Base-by-base conservation (phyloP, 30 jellyfish, hydroid and myxozoan species). In the Aurelia aurita complex sp. Pacific region DNA sequence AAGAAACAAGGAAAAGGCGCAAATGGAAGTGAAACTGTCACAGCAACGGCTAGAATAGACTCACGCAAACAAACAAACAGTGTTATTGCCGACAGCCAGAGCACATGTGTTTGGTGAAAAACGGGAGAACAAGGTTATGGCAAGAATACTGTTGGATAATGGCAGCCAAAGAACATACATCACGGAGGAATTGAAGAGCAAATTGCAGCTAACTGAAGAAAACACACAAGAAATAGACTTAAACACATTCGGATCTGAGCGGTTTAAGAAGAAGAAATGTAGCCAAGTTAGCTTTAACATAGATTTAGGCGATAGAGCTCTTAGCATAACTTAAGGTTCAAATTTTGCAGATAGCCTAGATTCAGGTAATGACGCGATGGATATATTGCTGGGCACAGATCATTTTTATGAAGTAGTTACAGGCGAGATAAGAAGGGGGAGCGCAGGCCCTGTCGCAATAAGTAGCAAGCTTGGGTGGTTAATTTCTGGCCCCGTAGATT, bases 371-470 rank as follows among this genome's bases (percentile, higher is more conserved):
- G 59, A 77, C 46, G 62, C 19, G 51, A 62, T 77, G 61, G 88
- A 62, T 2, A 36, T 77, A 13, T 23, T 23, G 29, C 29, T 23
- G 29, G 29, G 29, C 29, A 23, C 29, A 23, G 29, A 23, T 23
- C 29, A n/a, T 42, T 69, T 18, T 82, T 82, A 82, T 40, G 69
- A 64, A 50, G 10, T 69, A 10, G 86, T 82, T 13, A 40, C 74
- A 43, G 91, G 91, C 40, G 69, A 61, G 16, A 29, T 65, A 35
- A 80, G 69, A 19, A 80, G 42, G 69, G 86, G 80, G 7, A 64
- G 53, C 10, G 23, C 91, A 12, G 85, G 86, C 18, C 80, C 80
- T 10, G 85, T 86, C 35, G 87, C 84, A 17, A 18, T 86, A 43
- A 38, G 69, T 0, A 79, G 88, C 29, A 23, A 23, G 29, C 29